Percentiles rank a stretch among this genome's conserved stretches.
phyloP scores from a whole-genome alignment of 2,113 vertebrate genomes.

The Callorhinus ursinus region DNA sequence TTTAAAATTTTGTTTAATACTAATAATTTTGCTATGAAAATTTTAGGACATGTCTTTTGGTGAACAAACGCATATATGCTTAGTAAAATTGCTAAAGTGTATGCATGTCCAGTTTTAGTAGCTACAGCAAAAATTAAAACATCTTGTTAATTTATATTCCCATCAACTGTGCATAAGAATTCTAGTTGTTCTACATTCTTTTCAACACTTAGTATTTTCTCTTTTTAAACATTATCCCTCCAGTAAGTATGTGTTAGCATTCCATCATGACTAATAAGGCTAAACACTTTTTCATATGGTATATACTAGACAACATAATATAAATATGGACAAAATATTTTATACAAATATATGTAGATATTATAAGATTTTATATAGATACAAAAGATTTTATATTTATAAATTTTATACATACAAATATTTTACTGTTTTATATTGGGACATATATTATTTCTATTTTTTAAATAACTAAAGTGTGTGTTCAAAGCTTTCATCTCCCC shows the following conservation, averaged over 20 bases:
- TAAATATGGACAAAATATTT: neutral
- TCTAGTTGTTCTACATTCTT: neutral
- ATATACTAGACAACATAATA: neutral
- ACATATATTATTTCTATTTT: neutral
- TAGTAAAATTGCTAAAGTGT: neutral
- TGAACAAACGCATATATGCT: neutral
- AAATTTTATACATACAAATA: neutral
- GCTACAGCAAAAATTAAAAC: neutral
- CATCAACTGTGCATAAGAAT: neutral
- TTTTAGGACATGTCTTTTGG: neutral
- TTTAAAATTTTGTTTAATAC: neutral
- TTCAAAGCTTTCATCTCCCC: neutral
- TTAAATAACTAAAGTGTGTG: neutral
- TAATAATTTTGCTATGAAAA: neutral
- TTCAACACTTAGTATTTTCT: neutral
- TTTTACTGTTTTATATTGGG: neutral
- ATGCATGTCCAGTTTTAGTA: neutral
- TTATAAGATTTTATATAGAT: neutral
- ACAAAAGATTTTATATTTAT: neutral
- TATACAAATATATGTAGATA: neutral
- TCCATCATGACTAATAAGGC: neutral
- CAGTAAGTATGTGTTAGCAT: neutral
- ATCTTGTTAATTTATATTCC: neutral
- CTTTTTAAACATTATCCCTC: neutral
- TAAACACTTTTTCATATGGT: neutral